These are phyloP conservation scores for Oxyruncus cristatus DNA, from an alignment of 2,113 vertebrate species.

Conservation along the genomic window DNA sequence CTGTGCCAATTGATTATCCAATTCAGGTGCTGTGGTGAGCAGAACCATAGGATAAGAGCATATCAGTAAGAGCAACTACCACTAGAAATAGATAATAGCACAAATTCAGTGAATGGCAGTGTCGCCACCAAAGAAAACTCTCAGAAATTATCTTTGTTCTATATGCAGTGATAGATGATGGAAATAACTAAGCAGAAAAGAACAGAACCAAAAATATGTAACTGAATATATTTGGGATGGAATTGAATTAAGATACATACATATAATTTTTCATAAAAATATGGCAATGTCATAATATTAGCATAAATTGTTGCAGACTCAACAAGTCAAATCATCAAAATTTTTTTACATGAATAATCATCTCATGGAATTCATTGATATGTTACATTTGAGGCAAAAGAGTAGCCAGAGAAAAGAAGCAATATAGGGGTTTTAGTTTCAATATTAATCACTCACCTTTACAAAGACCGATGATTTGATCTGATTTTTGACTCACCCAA, in stretches of 20 bases:
- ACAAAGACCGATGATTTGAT: not conserved
- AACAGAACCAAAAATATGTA: not conserved
- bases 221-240: not conserved
- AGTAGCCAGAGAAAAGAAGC: not conserved
- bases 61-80: not conserved
- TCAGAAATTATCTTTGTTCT: not conserved
- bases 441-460: not conserved
- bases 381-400: not conserved
- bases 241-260: not conserved
- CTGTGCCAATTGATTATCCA: rapidly evolving
- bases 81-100: not conserved
- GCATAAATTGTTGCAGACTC: not conserved
- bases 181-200: not conserved
- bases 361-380: not conserved
- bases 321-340: not conserved
- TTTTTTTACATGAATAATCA: not conserved
- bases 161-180: not conserved
- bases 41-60: not conserved
- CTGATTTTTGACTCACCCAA: not conserved
- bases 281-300: not conserved
- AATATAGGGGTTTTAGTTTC: not conserved
- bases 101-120: not conserved
- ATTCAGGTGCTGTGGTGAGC: rapidly evolving
- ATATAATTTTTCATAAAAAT: not conserved
- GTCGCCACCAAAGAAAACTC: not conserved